Conservation (phyloP, 1,140 invertebrate genomes). For the Trinorchestia longiramus region DNA sequence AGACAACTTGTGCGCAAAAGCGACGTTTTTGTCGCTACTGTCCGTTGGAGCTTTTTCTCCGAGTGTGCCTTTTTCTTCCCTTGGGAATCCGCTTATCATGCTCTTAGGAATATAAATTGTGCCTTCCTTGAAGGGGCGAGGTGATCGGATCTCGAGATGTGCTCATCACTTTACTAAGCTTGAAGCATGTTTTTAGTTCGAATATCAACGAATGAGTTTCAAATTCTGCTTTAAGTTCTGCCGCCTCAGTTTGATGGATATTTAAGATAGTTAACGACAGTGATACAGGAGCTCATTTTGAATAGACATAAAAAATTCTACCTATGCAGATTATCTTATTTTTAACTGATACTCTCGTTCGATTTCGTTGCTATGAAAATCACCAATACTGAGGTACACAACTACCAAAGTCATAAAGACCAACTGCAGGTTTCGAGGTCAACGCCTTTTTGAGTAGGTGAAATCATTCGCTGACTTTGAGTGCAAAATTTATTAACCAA, state of each 20-base stretch:
- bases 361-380: too few species aligned
- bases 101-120: constrained; percentile 7
- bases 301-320: neutral
- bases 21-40: constrained; percentile 28
- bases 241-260: neutral
- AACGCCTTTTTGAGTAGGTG: neutral
- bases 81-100: constrained; percentile 47
- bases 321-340: neutral
- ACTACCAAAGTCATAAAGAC: too few species aligned
- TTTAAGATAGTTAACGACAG: neutral
- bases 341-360: neutral
- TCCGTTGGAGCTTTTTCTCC: constrained; percentile 41
- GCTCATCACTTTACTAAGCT: neutral
- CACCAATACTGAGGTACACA: too few species aligned
- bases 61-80: neutral
- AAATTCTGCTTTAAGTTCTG: neutral
- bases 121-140: neutral
- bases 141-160: neutral
- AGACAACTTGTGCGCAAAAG: constrained; percentile 11
- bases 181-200: neutral
- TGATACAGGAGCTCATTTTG: neutral
- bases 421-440: too few species aligned
- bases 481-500: neutral
- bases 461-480: neutral
- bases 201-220: neutral